phyloP scores from a whole-genome alignment of 2,888 invertebrate species.

The Parapristionchus giblindavisi region DNA sequence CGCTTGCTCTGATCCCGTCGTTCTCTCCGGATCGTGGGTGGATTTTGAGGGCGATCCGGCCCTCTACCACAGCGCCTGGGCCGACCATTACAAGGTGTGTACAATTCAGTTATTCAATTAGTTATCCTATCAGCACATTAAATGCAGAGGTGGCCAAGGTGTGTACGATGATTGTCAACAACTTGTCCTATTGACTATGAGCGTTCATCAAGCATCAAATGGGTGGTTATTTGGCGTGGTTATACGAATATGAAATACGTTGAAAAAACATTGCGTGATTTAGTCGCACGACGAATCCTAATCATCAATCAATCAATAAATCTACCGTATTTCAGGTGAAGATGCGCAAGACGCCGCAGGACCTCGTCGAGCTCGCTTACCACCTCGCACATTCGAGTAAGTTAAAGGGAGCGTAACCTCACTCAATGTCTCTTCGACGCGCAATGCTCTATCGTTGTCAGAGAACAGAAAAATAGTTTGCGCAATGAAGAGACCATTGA shows the following conservation, averaged over 20 bases:
- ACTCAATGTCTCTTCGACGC: too few species aligned
- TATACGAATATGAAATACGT: too few species aligned
- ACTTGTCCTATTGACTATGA: too few species aligned
- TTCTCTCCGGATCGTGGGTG: conserved; percentile 40
- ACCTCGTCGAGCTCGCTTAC: conserved; percentile 56
- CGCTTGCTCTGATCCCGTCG: conserved; percentile 28
- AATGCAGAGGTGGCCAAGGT: too few species aligned
- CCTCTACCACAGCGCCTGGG: conserved; percentile 53
- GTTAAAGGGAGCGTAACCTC: too few species aligned
- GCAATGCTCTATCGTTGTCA: too few species aligned
- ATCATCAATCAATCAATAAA: background rate
- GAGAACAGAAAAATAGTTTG: too few species aligned
- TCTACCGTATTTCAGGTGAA: conserved; percentile 41
- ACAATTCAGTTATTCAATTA: background rate
- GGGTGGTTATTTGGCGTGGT: too few species aligned
- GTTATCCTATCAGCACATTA: background rate
- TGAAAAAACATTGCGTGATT: too few species aligned
- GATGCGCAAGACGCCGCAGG: conserved; percentile 52
- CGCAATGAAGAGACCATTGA: too few species aligned
- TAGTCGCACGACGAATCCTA: background rate
- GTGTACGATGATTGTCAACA: too few species aligned
- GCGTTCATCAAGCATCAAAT: too few species aligned
- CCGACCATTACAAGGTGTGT: conserved; percentile 49
- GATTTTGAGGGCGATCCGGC: conserved; percentile 45
- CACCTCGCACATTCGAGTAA: conserved; percentile 54